phyloP scores from a whole-genome alignment of 2,113 vertebrate genomes.

The Sarotherodon lohbergeri region DNA sequence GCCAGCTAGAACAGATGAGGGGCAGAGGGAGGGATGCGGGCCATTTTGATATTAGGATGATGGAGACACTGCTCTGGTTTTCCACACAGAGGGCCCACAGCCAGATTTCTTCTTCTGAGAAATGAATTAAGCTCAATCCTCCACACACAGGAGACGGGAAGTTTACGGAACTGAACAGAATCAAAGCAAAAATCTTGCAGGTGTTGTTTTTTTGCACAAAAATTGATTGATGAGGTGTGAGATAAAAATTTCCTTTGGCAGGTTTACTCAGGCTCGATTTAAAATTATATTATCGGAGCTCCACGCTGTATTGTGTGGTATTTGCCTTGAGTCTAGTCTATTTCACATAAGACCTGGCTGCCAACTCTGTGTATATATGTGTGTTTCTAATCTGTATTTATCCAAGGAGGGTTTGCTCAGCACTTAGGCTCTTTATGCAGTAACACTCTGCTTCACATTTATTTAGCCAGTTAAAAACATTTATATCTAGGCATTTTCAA shows the following conservation, averaged over 20 bases:
- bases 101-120: constrained; percentile 39
- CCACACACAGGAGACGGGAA: constrained; percentile 16
- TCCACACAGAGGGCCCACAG: constrained; percentile 12
- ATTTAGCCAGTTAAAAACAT: constrained; percentile 15
- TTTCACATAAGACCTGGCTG: constrained; percentile 28
- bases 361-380: not conserved
- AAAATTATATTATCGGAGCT: constrained; percentile 12
- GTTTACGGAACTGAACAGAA: constrained; percentile 19
- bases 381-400: constrained; percentile 49
- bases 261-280: constrained; percentile 18
- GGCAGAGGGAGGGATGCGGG: constrained; percentile 4
- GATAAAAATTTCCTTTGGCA: constrained; percentile 31
- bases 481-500: not conserved
- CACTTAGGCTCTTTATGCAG: constrained; percentile 18
- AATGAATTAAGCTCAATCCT: constrained; percentile 38
- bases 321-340: constrained; percentile 18
- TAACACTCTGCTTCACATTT: not conserved
- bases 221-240: constrained; percentile 45
- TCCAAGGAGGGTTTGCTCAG: constrained; percentile 44
- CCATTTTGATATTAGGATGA: constrained; percentile 61
- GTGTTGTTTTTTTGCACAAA: not conserved
- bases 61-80: constrained; percentile 40
- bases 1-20: constrained; percentile 21
- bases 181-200: constrained; percentile 5
- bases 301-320: constrained; percentile 1